Percentiles rank a stretch among this genome's conserved stretches.
phyloP scores from a whole-genome alignment of 1,140 invertebrate species.

The Lethrus apterus region DNA sequence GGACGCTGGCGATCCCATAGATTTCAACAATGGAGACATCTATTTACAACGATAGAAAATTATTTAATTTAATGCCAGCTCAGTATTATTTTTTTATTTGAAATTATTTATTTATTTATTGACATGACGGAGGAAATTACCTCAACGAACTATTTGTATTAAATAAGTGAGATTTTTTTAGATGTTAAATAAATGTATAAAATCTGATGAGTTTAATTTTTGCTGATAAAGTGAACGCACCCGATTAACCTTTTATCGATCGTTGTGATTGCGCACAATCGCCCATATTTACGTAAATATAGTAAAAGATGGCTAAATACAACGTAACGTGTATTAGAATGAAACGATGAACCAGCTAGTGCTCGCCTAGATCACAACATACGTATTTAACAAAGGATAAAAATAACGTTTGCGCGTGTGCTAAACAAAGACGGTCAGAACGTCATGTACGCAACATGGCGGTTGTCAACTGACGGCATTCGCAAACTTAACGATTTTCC shows the following conservation, averaged over 20 bases:
- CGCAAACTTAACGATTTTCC: no score
- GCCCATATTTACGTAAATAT: conserved; percentile 1
- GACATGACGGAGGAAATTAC: no score
- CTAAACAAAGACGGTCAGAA: background rate
- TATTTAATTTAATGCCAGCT: background rate
- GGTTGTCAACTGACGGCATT: conserved; percentile 10
- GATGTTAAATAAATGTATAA: no score
- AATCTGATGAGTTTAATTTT: no score
- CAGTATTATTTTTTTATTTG: conserved; percentile 10
- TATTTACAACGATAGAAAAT: conserved; percentile 7
- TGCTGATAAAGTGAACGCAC: no score
- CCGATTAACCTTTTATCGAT: conserved; percentile 12
- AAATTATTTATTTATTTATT: no score
- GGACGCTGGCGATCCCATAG: conserved; percentile 10
- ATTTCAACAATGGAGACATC: conserved; percentile 12
- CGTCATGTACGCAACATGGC: conserved; percentile 8
- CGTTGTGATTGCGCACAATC: conserved; percentile 8
- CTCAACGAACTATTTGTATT: no score
- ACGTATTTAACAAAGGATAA: conserved; percentile 1
- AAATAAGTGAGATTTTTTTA: no score
- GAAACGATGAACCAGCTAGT: background rate
- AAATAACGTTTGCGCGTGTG: background rate
- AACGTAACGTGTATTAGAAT: background rate
- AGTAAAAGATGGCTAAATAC: background rate
- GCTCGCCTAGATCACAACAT: conserved; percentile 5